Conservation (phyloP, 1,140 invertebrate species). For the Bombus vancouverensis region DNA sequence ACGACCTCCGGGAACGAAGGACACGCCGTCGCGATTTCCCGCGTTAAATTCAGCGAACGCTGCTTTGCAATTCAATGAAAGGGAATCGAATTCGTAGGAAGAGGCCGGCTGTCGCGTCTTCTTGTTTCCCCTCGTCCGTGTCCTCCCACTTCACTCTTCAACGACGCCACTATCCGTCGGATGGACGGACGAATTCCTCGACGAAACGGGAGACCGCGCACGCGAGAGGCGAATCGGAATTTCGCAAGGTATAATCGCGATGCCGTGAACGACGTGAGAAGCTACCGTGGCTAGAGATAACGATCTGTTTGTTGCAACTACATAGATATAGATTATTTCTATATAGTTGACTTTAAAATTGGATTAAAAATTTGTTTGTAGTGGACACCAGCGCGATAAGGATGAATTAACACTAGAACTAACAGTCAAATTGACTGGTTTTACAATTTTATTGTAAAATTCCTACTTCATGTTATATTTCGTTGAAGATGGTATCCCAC, state of each 20-base stretch:
- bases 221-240: conserved; percentile 46
- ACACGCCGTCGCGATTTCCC: conserved; percentile 57
- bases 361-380: too few relatives aligned
- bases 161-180: background rate
- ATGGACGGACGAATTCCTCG: background rate
- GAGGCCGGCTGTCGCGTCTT: conserved; percentile 2
- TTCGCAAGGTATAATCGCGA: conserved; percentile 16
- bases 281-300: too few relatives aligned
- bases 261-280: background rate
- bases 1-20: conserved; percentile 45
- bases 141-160: background rate
- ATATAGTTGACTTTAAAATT: too few relatives aligned
- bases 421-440: too few relatives aligned
- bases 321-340: too few relatives aligned
- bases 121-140: background rate
- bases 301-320: background rate
- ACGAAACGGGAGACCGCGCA: conserved; percentile 1
- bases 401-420: too few relatives aligned
- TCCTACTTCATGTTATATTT: too few relatives aligned
- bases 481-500: too few relatives aligned
- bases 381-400: too few relatives aligned
- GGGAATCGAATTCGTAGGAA: conserved; percentile 62
- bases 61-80: conserved; percentile 72
- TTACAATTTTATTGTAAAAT: too few relatives aligned
- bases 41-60: conserved; percentile 69